phyloP scores from a whole-genome alignment of 2,113 vertebrate genomes.

The Mixornis gularis region DNA sequence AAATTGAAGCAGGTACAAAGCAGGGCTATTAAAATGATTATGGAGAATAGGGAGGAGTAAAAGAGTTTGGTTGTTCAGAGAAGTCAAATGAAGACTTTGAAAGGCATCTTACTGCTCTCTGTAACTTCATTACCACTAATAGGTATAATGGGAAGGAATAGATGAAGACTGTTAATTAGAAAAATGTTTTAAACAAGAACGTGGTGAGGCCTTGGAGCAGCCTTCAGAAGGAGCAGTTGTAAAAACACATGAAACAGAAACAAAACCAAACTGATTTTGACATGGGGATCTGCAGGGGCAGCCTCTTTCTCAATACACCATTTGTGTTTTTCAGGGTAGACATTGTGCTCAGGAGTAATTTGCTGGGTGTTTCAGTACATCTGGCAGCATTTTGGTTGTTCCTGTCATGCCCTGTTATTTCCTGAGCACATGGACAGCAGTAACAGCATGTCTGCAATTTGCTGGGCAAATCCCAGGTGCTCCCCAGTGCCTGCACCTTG shows the following conservation, averaged over 20 bases:
- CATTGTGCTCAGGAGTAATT: not conserved
- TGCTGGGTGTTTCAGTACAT: not conserved
- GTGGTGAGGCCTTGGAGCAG: not conserved
- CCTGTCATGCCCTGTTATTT: fast-evolving
- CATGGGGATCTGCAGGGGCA: fast-evolving
- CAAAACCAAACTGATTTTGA: not conserved
- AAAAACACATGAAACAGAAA: not conserved
- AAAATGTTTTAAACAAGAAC: not conserved
- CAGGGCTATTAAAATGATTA: not conserved
- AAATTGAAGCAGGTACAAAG: not conserved
- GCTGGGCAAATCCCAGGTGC: not conserved
- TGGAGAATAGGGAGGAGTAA: not conserved
- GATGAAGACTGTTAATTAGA: not conserved
- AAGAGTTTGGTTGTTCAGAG: not conserved
- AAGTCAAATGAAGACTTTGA: not conserved
- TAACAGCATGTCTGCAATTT: not conserved
- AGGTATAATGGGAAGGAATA: not conserved
- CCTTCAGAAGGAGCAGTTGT: not conserved
- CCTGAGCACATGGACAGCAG: not conserved
- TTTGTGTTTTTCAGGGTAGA: not conserved
- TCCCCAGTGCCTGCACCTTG: not conserved
- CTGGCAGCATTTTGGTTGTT: not conserved
- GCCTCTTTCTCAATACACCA: not conserved
- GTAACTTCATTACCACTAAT: not conserved
- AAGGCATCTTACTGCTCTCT: not conserved